These are phyloP conservation scores for Platichthys flesus DNA, from an alignment of 2,113 vertebrate genomes.

Conservation along the genomic window DNA sequence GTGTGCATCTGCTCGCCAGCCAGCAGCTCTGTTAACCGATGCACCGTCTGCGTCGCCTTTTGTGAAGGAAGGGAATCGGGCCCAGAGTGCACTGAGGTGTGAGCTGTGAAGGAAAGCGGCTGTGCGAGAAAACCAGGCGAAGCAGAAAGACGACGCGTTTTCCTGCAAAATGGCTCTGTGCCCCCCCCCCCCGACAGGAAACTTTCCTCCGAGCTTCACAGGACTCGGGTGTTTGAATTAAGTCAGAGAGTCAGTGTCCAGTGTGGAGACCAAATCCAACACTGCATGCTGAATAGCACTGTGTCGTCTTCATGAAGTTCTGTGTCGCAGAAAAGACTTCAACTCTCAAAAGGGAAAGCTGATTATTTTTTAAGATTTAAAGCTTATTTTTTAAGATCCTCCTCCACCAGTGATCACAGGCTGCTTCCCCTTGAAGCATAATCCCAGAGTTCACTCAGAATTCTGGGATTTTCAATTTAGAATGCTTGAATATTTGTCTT, in stretches of 20 bases:
- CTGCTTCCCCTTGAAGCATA: neutral
- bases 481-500: neutral
- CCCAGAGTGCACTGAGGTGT: slow-evolving; percentile 44
- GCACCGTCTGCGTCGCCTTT: slow-evolving; percentile 3
- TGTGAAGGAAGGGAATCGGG: neutral
- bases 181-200: slow-evolving; percentile 35
- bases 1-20: slow-evolving; percentile 24
- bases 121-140: slow-evolving; percentile 44
- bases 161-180: slow-evolving; percentile 62
- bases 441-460: neutral
- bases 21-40: slow-evolving; percentile 14
- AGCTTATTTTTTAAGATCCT: neutral
- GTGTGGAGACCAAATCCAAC: too few species aligned
- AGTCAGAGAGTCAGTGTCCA: too few species aligned
- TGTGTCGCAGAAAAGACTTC: neutral
- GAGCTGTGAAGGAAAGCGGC: slow-evolving; percentile 19
- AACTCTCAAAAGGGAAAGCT: neutral
- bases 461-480: neutral
- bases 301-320: neutral
- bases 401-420: neutral
- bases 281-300: neutral
- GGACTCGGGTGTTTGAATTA: neutral
- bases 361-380: neutral
- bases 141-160: slow-evolving; percentile 59
- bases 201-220: neutral